Base-by-base conservation (phyloP, 2,113 vertebrate genomes). In the Herpetotheres cachinnans region DNA sequence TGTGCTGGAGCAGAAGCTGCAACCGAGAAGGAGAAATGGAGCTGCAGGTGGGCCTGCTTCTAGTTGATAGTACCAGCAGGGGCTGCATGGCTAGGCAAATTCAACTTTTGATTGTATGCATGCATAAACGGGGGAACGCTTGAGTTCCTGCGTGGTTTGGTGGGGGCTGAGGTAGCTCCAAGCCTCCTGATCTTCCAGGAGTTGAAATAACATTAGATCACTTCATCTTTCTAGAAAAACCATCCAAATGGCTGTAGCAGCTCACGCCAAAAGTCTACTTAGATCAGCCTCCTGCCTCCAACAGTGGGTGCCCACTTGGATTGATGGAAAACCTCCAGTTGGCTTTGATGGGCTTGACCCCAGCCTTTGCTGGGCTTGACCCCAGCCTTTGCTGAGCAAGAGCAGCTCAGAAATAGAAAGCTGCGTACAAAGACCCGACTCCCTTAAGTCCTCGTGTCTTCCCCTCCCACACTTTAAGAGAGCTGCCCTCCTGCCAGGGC, bases 71-170 rank as follows among this genome's bases (percentile, higher is more conserved):
- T 46, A 30, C 42, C 20, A 46, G 34, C 55, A 58, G 38, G 24
- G 25, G 49, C 86, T 70, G 38, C 19, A 3, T 4, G 16, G 52
- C 56, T n/a, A 4, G 8, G 32, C 71, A 36, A 82, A 54, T 24
- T 49, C 49, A 61, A 29, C 11, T 61, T 1, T 19, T 21, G 76
- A 26, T 47, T n/a, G 27, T 26, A 16, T 32, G 22, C 29, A 10
- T 0, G 0, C 26, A 12, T 5, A 32, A 50, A 20, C 11, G 0
- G 0, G 18, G 22, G 13, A 74, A 15, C 1, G 0, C 38, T 44
- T 7, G 25, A 58, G 21, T 20, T 80, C n/a, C 4, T 27, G 14
- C 0, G 0, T 26, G 46, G 4, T 73, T 73, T 70, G 44, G 6
- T 34, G 54, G 50, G 44, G 21, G 9, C 52, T 66, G 47, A 72